Base-by-base conservation (phyloP, 1,140 invertebrate species). In the Hyles vespertilio region DNA sequence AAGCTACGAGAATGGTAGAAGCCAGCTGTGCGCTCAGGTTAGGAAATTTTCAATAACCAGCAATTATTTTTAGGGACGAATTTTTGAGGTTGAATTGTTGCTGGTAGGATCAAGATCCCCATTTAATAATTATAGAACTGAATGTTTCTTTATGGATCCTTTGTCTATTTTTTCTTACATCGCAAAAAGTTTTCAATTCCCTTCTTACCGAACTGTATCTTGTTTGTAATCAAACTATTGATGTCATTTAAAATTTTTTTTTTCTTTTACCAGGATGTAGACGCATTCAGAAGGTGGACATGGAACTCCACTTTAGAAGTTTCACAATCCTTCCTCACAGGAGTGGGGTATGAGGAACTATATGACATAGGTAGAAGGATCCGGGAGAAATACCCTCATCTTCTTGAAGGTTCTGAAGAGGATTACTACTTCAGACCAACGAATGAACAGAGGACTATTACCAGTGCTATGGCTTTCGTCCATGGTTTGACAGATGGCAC, bases 11-110 rank as follows among this genome's bases (percentile, higher is more conserved):
- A 62, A 45, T 0, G 77, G 77, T 3, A 67, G 48, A 4, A 68
- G 76, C 36, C 61, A 76, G 50, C 62, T 83, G 5, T 85, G 82
- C 63, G 66, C 77, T 47, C 78, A 82, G 82, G 82, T 84, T 67
- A 9, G 34, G 1, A 11, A 11, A 5, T 0, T 2, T 22, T 48
- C 8, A n/a, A 48, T n/a, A 4, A 5, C 3, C 46, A n/a, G 1
- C 5, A 48, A 48, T 22, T 8, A 48, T n/a, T 48, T 48, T 48
- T n/a, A 5, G 7, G 12, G 46, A 48, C 5, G n/a, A 40, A 22
- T 22, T 22, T 22, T 22, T 22, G 22, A 22, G 22, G 22, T 22
- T 22, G 22, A 22, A 22, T 22, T 22, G 22, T 22, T 22, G 22
- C 22, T 22, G 22, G 22, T 22, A 22, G 22, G 22, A 22, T 22